A percentile compares a stretch with the other conserved stretches of the same genome.
phyloP scores from a whole-genome alignment of 2,888 invertebrate genomes.

The Pyrocoelia pectoralis region DNA sequence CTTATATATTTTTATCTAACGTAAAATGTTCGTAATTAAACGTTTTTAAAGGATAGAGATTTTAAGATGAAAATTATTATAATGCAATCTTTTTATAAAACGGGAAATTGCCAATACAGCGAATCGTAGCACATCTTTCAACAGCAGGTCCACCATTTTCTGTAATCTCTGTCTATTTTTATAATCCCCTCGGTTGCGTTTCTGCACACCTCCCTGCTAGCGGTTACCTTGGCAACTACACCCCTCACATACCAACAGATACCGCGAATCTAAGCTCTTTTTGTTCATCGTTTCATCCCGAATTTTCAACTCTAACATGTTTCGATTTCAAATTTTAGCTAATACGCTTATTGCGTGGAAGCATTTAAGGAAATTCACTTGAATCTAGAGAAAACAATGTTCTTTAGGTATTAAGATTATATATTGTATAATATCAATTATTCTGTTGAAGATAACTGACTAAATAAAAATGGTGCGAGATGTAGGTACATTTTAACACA shows the following conservation, averaged over 20 bases:
- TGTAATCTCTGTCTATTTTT: conserved; percentile 59
- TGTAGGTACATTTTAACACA: too few species aligned
- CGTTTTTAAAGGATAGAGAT: too few species aligned
- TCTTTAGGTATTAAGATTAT: too few species aligned
- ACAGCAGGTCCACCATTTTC: conserved; percentile 54
- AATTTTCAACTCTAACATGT: conserved; percentile 28
- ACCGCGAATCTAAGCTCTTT: conserved; percentile 41
- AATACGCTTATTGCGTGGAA: not conserved
- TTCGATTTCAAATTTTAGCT: conserved; percentile 26
- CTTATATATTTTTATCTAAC: not conserved
- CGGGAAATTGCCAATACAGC: conserved; percentile 36
- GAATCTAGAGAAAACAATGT: too few species aligned
- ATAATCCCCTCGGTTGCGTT: conserved; percentile 56
- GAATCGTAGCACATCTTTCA: conserved; percentile 38
- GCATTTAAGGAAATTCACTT: too few species aligned
- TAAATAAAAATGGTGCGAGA: too few species aligned
- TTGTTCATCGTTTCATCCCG: conserved; percentile 37
- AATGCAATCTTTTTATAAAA: conserved; percentile 17
- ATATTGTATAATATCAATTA: too few species aligned
- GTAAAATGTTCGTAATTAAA: too few species aligned
- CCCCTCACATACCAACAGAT: conserved; percentile 49
- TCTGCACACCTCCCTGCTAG: conserved; percentile 46
- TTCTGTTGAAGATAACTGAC: too few species aligned
- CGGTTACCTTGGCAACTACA: conserved; percentile 48
- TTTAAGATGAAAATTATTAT: conserved; percentile 24